phyloP scores from a whole-genome alignment of 2,888 invertebrate genomes.

The Chironomus riparius region DNA sequence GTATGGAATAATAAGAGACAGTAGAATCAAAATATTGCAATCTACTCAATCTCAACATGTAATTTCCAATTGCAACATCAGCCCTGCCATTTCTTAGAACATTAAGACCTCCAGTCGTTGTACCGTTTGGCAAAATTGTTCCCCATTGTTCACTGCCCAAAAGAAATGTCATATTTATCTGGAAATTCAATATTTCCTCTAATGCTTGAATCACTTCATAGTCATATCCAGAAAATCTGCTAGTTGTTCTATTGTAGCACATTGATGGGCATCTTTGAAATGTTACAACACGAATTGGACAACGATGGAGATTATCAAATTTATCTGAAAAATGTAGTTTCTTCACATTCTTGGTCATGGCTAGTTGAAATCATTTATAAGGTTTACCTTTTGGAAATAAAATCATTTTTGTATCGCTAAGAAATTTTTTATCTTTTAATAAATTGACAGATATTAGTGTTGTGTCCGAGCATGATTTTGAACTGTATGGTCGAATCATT shows the following conservation, averaged over 20 bases:
- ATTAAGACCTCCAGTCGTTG: background rate
- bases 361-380: too few relatives aligned
- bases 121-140: background rate
- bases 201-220: background rate
- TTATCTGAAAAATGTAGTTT: background rate
- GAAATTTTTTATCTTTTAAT: background rate
- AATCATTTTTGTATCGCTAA: background rate
- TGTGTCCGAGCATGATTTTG: background rate
- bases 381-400: background rate
- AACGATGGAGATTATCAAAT: background rate
- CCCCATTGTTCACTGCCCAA: background rate
- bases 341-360: too few relatives aligned
- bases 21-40: background rate
- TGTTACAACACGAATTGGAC: background rate
- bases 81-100: background rate
- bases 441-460: background rate
- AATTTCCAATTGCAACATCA: slow-evolving; percentile 4
- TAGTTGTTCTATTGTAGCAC: background rate
- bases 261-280: background rate
- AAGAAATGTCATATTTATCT: background rate
- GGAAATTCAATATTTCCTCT: background rate
- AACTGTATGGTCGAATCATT: background rate
- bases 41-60: background rate
- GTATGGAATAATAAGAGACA: background rate
- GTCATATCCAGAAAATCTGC: background rate